Conservation (phyloP, 2,888 invertebrate species). For the Seira musarum region DNA sequence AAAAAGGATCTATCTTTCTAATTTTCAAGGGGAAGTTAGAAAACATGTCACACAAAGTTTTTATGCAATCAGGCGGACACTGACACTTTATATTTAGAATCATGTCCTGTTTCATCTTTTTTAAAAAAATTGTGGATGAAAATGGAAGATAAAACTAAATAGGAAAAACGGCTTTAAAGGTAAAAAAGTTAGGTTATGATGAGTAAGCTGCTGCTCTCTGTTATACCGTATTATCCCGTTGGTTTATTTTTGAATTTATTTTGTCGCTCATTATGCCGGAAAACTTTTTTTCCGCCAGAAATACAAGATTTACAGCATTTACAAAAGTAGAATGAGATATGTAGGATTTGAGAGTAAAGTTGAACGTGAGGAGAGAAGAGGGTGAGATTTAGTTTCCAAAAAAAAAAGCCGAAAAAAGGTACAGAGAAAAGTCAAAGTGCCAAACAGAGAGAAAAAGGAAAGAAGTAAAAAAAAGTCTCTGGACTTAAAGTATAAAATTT, state of each 20-base stretch:
- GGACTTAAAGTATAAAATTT: conserved; percentile 6
- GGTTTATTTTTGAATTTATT: conserved; percentile 13
- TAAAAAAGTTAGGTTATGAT: neutral
- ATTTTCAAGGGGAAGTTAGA: no score
- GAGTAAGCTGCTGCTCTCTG: neutral
- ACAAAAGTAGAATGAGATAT: conserved; percentile 9
- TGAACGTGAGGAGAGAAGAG: conserved; percentile 15
- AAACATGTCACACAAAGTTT: no score
- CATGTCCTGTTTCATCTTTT: no score
- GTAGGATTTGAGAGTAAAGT: neutral
- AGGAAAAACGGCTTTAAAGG: neutral
- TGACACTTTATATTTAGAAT: no score
- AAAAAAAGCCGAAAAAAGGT: neutral
- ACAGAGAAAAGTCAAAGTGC: conserved; percentile 5
- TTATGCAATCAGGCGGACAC: no score
- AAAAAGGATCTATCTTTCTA: no score
- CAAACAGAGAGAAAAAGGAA: neutral
- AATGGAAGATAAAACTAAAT: neutral
- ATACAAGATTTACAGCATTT: conserved; percentile 4
- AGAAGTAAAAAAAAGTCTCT: conserved; percentile 1
- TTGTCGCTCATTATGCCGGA: conserved; percentile 13
- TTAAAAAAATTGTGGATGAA: neutral
- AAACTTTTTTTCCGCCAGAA: conserved; percentile 19
- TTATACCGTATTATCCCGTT: neutral
- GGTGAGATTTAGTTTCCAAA: conserved; percentile 14